Conservation (phyloP, 1,140 invertebrate species). For the Neelides sp. region DNA sequence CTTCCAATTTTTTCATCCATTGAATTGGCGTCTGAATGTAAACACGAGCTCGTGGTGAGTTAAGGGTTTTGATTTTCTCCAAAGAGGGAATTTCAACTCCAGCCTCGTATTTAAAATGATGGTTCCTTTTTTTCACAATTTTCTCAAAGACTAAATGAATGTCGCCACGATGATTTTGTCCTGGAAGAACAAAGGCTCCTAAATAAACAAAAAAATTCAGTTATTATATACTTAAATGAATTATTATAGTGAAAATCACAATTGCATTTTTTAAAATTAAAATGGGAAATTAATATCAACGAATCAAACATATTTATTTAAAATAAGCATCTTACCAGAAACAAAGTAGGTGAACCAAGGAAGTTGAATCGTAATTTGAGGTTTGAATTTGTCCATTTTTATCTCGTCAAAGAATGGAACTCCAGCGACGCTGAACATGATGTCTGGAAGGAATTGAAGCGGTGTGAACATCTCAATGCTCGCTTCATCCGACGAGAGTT, state of each 20-base stretch:
- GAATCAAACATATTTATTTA: too few species aligned
- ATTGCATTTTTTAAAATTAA: too few species aligned
- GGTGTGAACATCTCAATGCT: constrained; percentile 24
- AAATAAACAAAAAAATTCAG: too few species aligned
- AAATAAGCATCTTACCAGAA: constrained; percentile 10
- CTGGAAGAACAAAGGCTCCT: too few species aligned
- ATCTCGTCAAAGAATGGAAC: constrained; percentile 7
- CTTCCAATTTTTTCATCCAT: constrained; percentile 22
- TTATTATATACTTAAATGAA: too few species aligned
- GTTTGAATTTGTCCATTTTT: constrained; percentile 12
- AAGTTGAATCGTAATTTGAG: constrained; percentile 17
- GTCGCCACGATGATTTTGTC: neutral
- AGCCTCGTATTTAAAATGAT: constrained; percentile 12
- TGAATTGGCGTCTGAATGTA: constrained; percentile 24
- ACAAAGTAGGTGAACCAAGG: constrained; percentile 18
- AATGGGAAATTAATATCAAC: too few species aligned
- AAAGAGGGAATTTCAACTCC: constrained; percentile 9
- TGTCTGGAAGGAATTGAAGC: constrained; percentile 17
- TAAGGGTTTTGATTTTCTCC: neutral
- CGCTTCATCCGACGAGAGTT: constrained; percentile 11
- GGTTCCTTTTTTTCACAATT: too few species aligned
- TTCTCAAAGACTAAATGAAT: neutral
- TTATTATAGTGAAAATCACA: too few species aligned
- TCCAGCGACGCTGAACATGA: constrained; percentile 14
- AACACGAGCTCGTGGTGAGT: too few species aligned